Conservation (phyloP, 2,797 vertebrate genomes). For the Acropternis orthonyx region DNA sequence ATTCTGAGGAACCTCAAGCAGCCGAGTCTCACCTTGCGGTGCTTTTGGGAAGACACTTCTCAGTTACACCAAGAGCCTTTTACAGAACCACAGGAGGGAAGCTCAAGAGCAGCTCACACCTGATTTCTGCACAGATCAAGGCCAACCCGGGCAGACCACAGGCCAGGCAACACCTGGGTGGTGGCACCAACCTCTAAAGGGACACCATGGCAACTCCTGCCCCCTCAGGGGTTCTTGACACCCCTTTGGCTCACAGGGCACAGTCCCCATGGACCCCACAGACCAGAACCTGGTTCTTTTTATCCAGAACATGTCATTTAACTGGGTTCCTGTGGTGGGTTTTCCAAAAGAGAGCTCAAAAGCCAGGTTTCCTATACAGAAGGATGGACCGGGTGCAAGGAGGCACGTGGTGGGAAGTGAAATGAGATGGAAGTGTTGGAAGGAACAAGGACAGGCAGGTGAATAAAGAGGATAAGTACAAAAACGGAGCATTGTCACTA, state of each 20-base stretch:
- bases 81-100: rapidly evolving
- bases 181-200: not conserved
- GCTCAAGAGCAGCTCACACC: not conserved
- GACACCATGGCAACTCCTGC: rapidly evolving
- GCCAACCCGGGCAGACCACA: rapidly evolving
- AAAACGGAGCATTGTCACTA: not conserved
- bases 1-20: rapidly evolving
- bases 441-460: not conserved
- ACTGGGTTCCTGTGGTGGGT: not conserved
- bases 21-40: not conserved
- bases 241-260: not conserved
- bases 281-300: not conserved
- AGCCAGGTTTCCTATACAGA: conserved; percentile 12
- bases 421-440: not conserved
- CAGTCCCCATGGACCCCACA: no score
- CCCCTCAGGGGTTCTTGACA: not conserved
- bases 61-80: not conserved
- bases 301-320: rapidly evolving
- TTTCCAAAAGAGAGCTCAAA: not conserved
- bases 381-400: not conserved
- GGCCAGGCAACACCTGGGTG: not conserved
- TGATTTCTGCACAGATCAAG: not conserved
- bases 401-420: not conserved
- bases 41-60: not conserved
- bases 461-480: not conserved